phyloP scores from a whole-genome alignment of 2,113 vertebrate genomes.

The Athene cunicularia region DNA sequence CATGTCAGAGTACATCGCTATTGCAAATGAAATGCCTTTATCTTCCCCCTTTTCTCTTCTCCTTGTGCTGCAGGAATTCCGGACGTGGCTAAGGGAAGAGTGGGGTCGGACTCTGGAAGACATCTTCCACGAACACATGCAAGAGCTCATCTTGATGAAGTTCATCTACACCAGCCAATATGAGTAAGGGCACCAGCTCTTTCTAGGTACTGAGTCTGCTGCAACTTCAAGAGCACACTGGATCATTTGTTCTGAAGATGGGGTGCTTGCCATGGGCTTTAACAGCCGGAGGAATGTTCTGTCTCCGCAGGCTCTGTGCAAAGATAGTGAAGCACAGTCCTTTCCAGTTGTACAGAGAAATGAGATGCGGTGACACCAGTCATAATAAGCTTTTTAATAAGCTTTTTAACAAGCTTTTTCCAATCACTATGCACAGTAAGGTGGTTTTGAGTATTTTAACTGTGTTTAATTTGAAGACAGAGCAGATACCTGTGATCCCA shows the following conservation, averaged over 20 bases:
- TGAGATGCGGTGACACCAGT: neutral
- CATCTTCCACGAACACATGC: constrained; percentile 99
- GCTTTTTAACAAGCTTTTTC: no score
- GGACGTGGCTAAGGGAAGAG: constrained; percentile 96
- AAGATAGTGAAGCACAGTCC: neutral
- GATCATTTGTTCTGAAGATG: neutral
- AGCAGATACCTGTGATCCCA: neutral
- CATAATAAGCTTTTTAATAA: no score
- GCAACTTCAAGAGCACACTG: neutral
- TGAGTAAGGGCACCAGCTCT: constrained; percentile 80
- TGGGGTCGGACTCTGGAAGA: constrained; percentile 97
- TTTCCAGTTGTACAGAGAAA: neutral
- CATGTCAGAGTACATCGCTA: neutral
- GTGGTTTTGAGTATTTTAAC: neutral
- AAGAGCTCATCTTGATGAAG: constrained; percentile 98
- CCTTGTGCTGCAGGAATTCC: constrained; percentile 86
- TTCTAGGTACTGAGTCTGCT: neutral
- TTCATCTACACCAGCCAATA: constrained; percentile 99
- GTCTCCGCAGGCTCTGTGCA: neutral
- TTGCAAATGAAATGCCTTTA: neutral
- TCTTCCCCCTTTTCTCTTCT: neutral
- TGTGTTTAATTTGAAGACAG: neutral
- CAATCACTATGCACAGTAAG: neutral
- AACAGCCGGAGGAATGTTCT: neutral
- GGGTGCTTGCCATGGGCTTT: neutral